Evolutionary conservation across 2,113 vertebrate species (phyloP).

Genomic region (Equus quagga): DNA sequence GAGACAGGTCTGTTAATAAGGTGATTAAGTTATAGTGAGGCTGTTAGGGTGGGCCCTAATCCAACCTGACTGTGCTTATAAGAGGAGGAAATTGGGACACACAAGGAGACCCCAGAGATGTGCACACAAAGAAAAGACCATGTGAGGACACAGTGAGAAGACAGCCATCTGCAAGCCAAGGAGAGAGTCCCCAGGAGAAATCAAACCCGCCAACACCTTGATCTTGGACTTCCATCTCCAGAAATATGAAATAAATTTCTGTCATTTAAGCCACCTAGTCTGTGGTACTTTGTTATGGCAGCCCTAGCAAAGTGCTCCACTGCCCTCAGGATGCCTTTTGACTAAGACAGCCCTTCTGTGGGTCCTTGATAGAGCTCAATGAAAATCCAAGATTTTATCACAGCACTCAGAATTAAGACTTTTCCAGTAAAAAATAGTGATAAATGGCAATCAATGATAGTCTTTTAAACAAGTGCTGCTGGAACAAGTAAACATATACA

Average conservation of each 20-base stretch:
- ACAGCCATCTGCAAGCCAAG: background rate
- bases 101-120: background rate
- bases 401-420: background rate
- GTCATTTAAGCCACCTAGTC: background rate
- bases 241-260: background rate
- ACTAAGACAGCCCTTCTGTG: background rate
- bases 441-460: background rate
- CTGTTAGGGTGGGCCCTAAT: background rate
- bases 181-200: background rate
- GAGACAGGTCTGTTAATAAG: background rate
- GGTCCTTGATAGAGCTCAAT: background rate
- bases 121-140: background rate
- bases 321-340: background rate
- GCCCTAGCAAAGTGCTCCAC: background rate
- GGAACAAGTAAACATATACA: background rate
- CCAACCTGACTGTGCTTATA: background rate
- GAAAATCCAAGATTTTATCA: background rate
- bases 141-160: background rate
- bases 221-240: background rate
- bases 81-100: background rate
- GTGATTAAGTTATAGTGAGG: background rate
- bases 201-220: background rate
- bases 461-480: background rate
- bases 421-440: background rate
- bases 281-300: background rate